Conservation (phyloP, 2,888 invertebrate genomes). For the Urechis unicinctus region DNA sequence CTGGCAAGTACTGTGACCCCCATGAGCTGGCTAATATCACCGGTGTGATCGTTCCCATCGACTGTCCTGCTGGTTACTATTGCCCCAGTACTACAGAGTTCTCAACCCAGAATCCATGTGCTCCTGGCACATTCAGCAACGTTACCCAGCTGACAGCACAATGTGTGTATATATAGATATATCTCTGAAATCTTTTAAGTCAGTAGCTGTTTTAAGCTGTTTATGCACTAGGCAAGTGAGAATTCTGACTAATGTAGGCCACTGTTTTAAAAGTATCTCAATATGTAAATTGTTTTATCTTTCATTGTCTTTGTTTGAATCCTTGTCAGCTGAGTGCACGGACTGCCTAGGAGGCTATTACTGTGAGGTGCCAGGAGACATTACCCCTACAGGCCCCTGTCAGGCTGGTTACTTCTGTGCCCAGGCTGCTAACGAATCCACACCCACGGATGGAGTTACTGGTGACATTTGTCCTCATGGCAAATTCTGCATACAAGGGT, state of each 20-base stretch:
- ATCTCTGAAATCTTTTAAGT: too few relatives aligned
- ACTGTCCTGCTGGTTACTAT: conserved; percentile 39
- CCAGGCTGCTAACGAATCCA: conserved; percentile 27
- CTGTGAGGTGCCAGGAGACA: conserved; percentile 35
- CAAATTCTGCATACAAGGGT: conserved; percentile 31
- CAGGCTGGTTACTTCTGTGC: conserved; percentile 37
- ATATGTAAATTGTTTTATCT: too few relatives aligned
- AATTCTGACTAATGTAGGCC: too few relatives aligned
- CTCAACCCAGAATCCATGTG: conserved; percentile 36
- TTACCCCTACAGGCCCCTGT: conserved; percentile 32
- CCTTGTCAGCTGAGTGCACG: conserved; percentile 35
- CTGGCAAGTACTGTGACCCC: conserved; percentile 41
- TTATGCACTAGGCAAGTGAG: too few relatives aligned
- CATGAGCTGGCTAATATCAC: conserved; percentile 34
- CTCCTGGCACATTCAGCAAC: conserved; percentile 33
- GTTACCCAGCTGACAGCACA: conserved; percentile 13
- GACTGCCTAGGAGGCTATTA: conserved; percentile 33
- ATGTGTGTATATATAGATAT: too few relatives aligned
- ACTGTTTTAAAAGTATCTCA: too few relatives aligned
- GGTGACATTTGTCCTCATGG: conserved; percentile 40
- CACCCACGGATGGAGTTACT: conserved; percentile 37
- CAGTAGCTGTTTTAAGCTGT: too few relatives aligned
- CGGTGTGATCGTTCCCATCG: conserved; percentile 30
- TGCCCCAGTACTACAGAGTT: conserved; percentile 37
- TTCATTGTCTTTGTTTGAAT: too few relatives aligned